Evolutionary conservation across 2,888 invertebrate species (phyloP).

Genomic region (Ashinkailepas kermadecensis): DNA sequence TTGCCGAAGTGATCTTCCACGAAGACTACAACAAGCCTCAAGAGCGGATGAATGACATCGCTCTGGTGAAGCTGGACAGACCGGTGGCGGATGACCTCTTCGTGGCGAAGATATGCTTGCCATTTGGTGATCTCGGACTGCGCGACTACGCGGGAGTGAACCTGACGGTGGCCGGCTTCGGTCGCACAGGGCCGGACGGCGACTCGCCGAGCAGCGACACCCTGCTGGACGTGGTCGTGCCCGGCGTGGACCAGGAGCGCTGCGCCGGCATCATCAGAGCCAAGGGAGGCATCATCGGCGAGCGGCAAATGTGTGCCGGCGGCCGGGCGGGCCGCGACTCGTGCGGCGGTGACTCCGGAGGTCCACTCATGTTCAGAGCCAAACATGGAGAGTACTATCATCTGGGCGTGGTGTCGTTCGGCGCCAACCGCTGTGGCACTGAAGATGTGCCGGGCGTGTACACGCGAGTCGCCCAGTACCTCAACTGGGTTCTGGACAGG

Average conservation of each 20-base stretch:
- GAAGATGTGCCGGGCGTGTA: constrained; percentile 61
- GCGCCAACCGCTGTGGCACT: constrained; percentile 55
- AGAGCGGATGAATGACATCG: neutral
- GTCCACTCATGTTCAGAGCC: constrained; percentile 58
- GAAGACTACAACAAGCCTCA: neutral
- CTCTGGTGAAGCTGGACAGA: constrained; percentile 4
- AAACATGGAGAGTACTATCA: constrained; percentile 31
- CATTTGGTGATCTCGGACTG: neutral
- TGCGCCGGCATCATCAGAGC: neutral
- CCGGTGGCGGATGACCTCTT: neutral
- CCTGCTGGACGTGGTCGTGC: neutral
- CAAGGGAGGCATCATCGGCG: neutral
- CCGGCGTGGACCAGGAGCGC: neutral
- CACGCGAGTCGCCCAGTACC: constrained; percentile 54
- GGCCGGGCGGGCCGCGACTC: constrained; percentile 60
- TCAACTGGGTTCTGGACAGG: constrained; percentile 53
- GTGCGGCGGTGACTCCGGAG: constrained; percentile 68
- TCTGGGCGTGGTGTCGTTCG: constrained; percentile 59
- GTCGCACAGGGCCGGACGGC: neutral
- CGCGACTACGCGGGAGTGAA: neutral
- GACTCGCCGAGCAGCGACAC: neutral
- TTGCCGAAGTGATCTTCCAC: neutral
- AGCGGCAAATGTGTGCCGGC: constrained; percentile 47
- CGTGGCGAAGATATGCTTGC: neutral
- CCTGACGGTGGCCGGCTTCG: constrained; percentile 1